Evolutionary conservation across 1,140 invertebrate species (phyloP).

Genomic region (Drosophila subpulchrella): DNA sequence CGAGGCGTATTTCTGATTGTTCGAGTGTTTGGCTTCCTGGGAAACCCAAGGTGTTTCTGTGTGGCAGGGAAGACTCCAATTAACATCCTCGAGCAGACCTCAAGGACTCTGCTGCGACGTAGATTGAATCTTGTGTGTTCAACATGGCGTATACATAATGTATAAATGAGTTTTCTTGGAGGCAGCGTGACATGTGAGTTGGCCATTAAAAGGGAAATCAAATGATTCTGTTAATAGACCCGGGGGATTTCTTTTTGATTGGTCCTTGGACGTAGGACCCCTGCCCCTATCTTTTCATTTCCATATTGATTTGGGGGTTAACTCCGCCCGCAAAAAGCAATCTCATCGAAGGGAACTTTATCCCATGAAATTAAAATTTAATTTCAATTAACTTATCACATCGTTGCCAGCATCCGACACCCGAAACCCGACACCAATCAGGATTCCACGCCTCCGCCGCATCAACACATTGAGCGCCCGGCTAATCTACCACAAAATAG

Average conservation of each 20-base stretch:
- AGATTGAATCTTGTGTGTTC: conserved; percentile 48
- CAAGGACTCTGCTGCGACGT: conserved; percentile 25
- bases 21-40: conserved; percentile 19
- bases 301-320: conserved; percentile 36
- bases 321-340: conserved; percentile 25
- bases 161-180: conserved; percentile 56
- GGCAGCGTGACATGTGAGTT: conserved; percentile 47
- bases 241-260: conserved; percentile 52
- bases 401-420: conserved; percentile 49
- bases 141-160: conserved; percentile 57
- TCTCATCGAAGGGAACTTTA: conserved; percentile 53
- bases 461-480: conserved; percentile 57
- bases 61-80: conserved; percentile 12
- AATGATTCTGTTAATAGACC: conserved; percentile 60
- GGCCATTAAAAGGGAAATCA: conserved; percentile 54
- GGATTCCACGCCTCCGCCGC: conserved; percentile 17
- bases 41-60: not conserved
- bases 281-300: conserved; percentile 24
- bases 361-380: conserved; percentile 59
- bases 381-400: conserved; percentile 65
- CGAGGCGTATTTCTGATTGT: conserved; percentile 15
- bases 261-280: conserved; percentile 20
- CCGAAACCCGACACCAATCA: conserved; percentile 39
- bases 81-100: conserved; percentile 20
- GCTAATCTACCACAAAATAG: conserved; percentile 65